Percentiles rank a stretch among this genome's conserved stretches.
These are phyloP conservation scores for Adelges cooleyi DNA, from an alignment of 1,140 invertebrate genomes.

Conservation along the genomic window DNA sequence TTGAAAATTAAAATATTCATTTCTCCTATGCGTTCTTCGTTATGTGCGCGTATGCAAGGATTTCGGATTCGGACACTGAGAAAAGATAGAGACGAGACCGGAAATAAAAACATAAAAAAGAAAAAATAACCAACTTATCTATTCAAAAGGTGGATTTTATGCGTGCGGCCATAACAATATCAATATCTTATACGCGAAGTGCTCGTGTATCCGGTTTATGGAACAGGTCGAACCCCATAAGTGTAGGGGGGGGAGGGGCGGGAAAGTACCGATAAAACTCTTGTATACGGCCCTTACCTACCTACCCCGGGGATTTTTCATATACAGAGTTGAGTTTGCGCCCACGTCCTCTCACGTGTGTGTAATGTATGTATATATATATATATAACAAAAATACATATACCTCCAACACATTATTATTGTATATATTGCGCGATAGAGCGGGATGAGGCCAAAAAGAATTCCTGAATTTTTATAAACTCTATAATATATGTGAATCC, in stretches of 20 bases:
- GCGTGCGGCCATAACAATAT: slow-evolving; percentile 19
- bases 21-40: neutral
- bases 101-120: too few relatives aligned
- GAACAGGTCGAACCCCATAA: slow-evolving; percentile 10
- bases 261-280: slow-evolving; percentile 5
- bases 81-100: too few relatives aligned
- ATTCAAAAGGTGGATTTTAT: slow-evolving; percentile 3
- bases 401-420: too few relatives aligned
- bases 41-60: too few relatives aligned
- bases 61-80: too few relatives aligned
- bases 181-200: slow-evolving; percentile 1
- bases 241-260: too few relatives aligned
- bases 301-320: neutral
- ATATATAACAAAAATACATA: too few relatives aligned
- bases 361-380: too few relatives aligned
- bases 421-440: too few relatives aligned
- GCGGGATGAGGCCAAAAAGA: too few relatives aligned
- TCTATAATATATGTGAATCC: too few relatives aligned
- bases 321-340: neutral
- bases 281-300: neutral
- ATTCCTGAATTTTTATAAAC: too few relatives aligned
- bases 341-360: neutral
- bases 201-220: slow-evolving; percentile 8
- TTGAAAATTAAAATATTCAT: slow-evolving; percentile 17
- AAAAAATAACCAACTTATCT: slow-evolving; percentile 4